Evolutionary conservation across 2,113 vertebrate species (phyloP).

Genomic region (Vicugna pacos): DNA sequence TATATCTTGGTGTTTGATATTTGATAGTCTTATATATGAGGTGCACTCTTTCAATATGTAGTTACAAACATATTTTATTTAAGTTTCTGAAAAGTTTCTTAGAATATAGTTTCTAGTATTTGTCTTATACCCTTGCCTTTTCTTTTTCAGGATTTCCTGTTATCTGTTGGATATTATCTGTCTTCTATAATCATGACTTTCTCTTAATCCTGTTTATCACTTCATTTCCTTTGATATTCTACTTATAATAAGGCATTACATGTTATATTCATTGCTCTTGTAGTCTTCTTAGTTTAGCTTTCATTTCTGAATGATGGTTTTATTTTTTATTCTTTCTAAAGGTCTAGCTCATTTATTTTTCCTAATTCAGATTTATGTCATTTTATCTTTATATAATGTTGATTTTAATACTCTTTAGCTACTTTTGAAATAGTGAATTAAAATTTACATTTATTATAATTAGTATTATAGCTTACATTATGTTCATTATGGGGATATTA

Average conservation of each 20-base stretch:
- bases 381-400: not conserved
- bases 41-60: not conserved
- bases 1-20: not conserved
- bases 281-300: not conserved
- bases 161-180: not conserved
- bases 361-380: not conserved
- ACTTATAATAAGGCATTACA: not conserved
- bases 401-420: not conserved
- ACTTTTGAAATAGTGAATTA: not conserved
- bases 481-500: not conserved
- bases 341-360: not conserved
- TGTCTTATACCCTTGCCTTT: not conserved
- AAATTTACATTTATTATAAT: too few species aligned
- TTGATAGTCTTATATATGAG: not conserved
- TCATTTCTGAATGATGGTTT: not conserved
- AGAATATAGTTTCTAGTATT: not conserved
- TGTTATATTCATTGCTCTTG: not conserved
- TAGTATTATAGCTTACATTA: not conserved
- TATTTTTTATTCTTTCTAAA: constrained; percentile 3
- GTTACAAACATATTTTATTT: not conserved
- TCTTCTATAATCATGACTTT: not conserved
- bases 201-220: not conserved
- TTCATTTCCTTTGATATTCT: not conserved
- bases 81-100: not conserved
- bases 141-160: not conserved